Conservation (phyloP, 2,797 vertebrate species). For the Phrynocephalus vlangalii region DNA sequence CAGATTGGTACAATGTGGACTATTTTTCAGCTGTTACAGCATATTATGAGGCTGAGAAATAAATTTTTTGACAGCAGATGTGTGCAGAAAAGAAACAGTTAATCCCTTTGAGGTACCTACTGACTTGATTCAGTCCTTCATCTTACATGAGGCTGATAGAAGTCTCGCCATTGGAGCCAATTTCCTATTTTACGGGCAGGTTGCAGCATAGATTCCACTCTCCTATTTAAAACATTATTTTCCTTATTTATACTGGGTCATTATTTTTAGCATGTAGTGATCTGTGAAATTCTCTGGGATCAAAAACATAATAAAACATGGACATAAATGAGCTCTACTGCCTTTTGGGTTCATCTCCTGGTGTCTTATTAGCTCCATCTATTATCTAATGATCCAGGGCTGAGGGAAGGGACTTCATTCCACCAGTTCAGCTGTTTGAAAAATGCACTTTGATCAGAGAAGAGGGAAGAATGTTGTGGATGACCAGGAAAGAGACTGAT, state of each 20-base stretch:
- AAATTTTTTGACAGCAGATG: no score
- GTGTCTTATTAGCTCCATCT: background rate
- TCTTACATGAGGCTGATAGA: conserved; percentile 2
- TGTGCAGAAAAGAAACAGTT: background rate
- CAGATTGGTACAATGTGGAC: background rate
- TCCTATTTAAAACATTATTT: background rate
- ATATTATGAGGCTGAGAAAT: background rate
- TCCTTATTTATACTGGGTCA: background rate
- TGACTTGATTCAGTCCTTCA: background rate
- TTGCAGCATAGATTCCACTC: background rate
- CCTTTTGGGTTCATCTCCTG: background rate
- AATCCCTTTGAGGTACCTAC: background rate
- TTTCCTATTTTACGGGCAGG: background rate
- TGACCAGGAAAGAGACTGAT: background rate
- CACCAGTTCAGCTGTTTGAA: background rate
- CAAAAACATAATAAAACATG: background rate
- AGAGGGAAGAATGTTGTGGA: background rate
- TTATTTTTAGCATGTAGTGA: background rate
- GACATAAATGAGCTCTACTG: conserved; percentile 1
- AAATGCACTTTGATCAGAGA: background rate
- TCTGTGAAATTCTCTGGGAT: background rate
- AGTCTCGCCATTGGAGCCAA: background rate
- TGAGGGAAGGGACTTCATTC: background rate
- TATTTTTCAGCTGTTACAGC: background rate
- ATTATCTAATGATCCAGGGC: conserved; percentile 1